phyloP scores from a whole-genome alignment of 2,888 invertebrate genomes.

The Patella depressa region DNA sequence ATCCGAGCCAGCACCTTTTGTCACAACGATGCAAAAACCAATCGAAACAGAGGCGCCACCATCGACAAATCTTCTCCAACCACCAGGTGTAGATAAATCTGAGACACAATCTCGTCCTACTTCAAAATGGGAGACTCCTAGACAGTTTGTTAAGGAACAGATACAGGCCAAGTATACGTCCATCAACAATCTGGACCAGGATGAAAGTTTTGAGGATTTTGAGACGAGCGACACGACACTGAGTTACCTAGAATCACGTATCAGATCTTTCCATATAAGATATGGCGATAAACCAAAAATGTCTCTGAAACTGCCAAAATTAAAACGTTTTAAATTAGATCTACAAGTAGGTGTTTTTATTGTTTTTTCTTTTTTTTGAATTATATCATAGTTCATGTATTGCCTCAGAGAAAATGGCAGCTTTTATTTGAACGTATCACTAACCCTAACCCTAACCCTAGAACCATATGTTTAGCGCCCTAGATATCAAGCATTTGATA shows the following conservation, averaged over 20 bases:
- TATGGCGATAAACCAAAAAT: slow-evolving; percentile 46
- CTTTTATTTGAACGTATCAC: too few relatives aligned
- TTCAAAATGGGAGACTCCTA: slow-evolving; percentile 45
- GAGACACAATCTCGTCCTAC: slow-evolving; percentile 3
- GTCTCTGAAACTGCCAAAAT: slow-evolving; percentile 53
- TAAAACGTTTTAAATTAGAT: slow-evolving; percentile 54
- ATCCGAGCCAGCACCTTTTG: not conserved
- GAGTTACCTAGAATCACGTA: slow-evolving; percentile 54
- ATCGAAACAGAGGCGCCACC: not conserved
- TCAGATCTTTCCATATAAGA: slow-evolving; percentile 56
- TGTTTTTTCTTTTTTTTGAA: not conserved
- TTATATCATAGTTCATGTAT: not conserved
- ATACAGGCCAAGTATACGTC: slow-evolving; percentile 42
- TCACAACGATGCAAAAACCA: not conserved
- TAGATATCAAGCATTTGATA: too few relatives aligned
- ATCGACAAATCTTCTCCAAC: slow-evolving; percentile 15
- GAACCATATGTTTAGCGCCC: too few relatives aligned
- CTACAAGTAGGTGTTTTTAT: slow-evolving; percentile 33
- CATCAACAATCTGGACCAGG: slow-evolving; percentile 24
- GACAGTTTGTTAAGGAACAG: slow-evolving; percentile 52
- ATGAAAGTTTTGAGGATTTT: slow-evolving; percentile 49
- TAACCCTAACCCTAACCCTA: too few relatives aligned
- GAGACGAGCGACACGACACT: slow-evolving; percentile 60
- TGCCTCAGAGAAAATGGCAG: too few relatives aligned
- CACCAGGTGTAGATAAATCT: slow-evolving; percentile 15